Conservation (phyloP, 2,888 invertebrate species). For the Bombylius major region DNA sequence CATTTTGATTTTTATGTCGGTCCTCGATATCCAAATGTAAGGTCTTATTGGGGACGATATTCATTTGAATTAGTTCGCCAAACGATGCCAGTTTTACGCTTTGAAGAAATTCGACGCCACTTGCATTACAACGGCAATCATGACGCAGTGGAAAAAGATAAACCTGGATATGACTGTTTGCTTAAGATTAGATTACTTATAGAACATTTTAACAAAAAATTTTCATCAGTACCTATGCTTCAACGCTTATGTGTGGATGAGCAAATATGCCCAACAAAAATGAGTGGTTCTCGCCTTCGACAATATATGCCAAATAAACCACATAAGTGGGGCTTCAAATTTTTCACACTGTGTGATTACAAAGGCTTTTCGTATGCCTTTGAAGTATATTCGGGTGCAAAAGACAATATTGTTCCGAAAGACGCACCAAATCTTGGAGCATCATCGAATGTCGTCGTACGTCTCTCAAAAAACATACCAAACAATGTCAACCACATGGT, state of each 20-base stretch:
- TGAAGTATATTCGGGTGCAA: constrained; percentile 13
- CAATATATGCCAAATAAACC: constrained; percentile 17
- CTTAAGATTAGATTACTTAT: constrained; percentile 13
- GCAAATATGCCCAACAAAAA: constrained; percentile 17
- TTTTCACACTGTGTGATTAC: constrained; percentile 13
- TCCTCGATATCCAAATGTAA: constrained; percentile 11
- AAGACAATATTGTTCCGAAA: constrained; percentile 14
- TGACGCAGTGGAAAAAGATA: constrained; percentile 12
- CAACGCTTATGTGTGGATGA: constrained; percentile 17
- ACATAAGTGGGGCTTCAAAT: constrained; percentile 11
- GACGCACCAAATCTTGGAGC: constrained; percentile 15
- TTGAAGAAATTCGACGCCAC: constrained; percentile 12
- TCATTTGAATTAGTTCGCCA: constrained; percentile 12
- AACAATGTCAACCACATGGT: constrained; percentile 1
- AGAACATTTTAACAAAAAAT: constrained; percentile 13
- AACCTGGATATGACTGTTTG: constrained; percentile 12
- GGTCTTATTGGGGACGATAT: constrained; percentile 14
- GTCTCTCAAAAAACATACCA: constrained; percentile 6
- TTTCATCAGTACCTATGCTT: constrained; percentile 8
- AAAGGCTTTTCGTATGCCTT: constrained; percentile 15
- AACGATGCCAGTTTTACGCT: constrained; percentile 13
- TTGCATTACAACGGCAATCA: constrained; percentile 16
- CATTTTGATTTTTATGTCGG: constrained; percentile 12
- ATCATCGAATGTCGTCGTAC: constrained; percentile 13
- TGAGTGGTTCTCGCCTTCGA: constrained; percentile 8